These are phyloP conservation scores for Rallus limicola DNA, from an alignment of 2,113 vertebrate species.

Conservation along the genomic window DNA sequence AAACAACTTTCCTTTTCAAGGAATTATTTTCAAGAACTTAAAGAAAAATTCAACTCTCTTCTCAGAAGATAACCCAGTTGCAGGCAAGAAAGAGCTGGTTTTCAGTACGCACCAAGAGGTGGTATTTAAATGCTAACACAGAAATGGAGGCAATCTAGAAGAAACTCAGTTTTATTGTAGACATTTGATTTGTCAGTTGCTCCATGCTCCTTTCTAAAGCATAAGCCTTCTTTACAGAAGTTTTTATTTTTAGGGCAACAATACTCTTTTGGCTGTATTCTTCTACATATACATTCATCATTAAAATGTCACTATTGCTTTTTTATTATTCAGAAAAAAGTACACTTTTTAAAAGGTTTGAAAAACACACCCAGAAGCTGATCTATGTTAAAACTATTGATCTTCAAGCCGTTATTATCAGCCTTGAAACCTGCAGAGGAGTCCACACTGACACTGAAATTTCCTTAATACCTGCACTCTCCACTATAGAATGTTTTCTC, in stretches of 20 bases:
- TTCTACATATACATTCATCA: not conserved
- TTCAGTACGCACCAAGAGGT: not conserved
- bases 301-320: not conserved
- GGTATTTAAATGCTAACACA: not conserved
- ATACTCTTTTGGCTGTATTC: not conserved
- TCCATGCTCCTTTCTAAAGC: not conserved
- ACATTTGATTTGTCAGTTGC: slow-evolving; percentile 17
- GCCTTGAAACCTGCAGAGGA: not conserved
- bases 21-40: not conserved
- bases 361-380: not conserved
- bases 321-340: slow-evolving; percentile 12
- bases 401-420: not conserved
- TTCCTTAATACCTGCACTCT: not conserved
- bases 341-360: not conserved
- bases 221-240: not conserved
- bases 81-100: not conserved
- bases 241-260: not conserved
- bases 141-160: not conserved
- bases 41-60: not conserved
- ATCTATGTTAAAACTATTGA: not conserved
- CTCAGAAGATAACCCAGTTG: not conserved
- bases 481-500: not conserved
- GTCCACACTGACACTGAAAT: not conserved
- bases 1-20: not conserved
- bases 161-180: not conserved